These are phyloP conservation scores for Pteronotus mesoamericanus DNA, from an alignment of 2,797 vertebrate species.

Conservation along the genomic window DNA sequence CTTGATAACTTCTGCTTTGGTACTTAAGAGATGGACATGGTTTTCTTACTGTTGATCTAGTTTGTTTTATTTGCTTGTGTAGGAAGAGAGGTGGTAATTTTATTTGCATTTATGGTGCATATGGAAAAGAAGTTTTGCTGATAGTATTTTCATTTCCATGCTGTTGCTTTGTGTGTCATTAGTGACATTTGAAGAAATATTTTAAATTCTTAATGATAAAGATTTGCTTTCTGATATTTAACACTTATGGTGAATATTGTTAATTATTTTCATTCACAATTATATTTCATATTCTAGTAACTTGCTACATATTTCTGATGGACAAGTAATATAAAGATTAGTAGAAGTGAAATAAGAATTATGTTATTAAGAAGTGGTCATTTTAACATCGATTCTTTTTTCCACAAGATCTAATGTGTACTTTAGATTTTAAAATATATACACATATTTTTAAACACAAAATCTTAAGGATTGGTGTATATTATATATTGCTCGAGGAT, in stretches of 20 bases:
- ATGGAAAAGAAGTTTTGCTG: background rate
- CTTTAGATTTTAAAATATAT: background rate
- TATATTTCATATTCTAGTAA: background rate
- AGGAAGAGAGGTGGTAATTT: background rate
- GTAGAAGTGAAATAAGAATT: conserved; percentile 6
- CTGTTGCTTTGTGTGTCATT: background rate
- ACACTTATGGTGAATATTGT: background rate
- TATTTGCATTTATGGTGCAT: background rate
- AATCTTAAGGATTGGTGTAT: background rate
- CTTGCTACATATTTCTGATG: background rate
- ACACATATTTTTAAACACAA: background rate
- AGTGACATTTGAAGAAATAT: background rate
- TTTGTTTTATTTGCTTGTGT: background rate
- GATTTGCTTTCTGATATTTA: conserved; percentile 5
- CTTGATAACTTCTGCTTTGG: background rate
- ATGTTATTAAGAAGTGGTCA: background rate
- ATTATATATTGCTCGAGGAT: background rate
- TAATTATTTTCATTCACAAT: background rate
- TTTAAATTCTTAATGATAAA: conserved; percentile 3
- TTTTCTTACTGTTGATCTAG: background rate
- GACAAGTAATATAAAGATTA: background rate
- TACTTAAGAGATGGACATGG: background rate
- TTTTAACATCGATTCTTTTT: background rate
- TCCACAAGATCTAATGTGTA: background rate
- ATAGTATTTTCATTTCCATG: background rate